Evolutionary conservation across 2,797 vertebrate species (phyloP).

Genomic region (Eospalax fontanierii): DNA sequence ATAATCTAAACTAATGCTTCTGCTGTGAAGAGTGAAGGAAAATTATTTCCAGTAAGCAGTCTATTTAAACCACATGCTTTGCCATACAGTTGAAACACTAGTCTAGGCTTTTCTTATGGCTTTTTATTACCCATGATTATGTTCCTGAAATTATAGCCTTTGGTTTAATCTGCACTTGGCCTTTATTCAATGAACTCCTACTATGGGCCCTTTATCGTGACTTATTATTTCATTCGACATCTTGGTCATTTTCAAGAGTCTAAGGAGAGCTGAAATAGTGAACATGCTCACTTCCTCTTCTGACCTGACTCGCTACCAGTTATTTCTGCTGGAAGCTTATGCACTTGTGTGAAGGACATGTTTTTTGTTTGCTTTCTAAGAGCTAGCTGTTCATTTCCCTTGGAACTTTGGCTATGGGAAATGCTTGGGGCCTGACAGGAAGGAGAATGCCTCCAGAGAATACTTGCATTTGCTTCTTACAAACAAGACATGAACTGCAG

Average conservation of each 20-base stretch:
- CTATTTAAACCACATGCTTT: background rate
- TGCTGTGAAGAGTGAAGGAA: background rate
- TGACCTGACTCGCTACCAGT: background rate
- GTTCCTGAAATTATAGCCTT: background rate
- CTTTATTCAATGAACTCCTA: background rate
- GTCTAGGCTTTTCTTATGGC: background rate
- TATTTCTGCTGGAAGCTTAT: background rate
- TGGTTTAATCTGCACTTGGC: background rate
- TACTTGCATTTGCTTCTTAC: constrained; percentile 12
- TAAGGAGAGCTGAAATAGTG: background rate
- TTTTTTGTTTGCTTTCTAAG: background rate
- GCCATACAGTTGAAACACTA: background rate
- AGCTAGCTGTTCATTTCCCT: constrained; percentile 5
- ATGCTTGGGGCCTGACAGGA: background rate
- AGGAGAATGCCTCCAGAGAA: background rate
- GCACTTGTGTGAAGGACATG: no score
- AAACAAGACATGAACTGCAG: constrained; percentile 1
- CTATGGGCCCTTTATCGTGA: background rate
- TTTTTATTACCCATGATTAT: background rate
- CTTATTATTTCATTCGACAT: background rate
- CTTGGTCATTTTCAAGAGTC: constrained; percentile 47
- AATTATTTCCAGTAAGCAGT: background rate
- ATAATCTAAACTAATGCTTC: constrained; percentile 18
- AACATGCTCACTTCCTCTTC: background rate
- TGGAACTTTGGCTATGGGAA: constrained; percentile 15